Evolutionary conservation across 2,888 invertebrate species (phyloP).

Genomic region (Lepeophtheirus nordmannii): DNA sequence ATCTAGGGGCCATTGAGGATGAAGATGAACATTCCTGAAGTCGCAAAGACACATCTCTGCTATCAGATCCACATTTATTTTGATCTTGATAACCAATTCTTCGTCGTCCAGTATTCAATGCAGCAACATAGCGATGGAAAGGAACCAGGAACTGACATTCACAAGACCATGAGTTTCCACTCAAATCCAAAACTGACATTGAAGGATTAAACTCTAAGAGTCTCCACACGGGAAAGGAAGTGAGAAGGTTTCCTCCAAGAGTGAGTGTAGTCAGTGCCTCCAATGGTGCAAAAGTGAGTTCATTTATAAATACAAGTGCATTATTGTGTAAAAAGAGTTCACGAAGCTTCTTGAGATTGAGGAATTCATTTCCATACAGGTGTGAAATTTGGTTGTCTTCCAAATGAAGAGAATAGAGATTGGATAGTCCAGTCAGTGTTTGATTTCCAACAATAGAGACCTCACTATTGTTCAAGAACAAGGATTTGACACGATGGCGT

Average conservation of each 20-base stretch:
- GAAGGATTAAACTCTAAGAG: conserved; percentile 58
- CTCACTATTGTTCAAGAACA: conserved; percentile 74
- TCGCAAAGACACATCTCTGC: not conserved
- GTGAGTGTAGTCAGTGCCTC: conserved; percentile 66
- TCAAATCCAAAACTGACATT: conserved; percentile 65
- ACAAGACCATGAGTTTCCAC: conserved; percentile 77
- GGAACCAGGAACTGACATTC: conserved; percentile 62
- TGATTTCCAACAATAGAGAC: conserved; percentile 70
- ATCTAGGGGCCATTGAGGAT: conserved; percentile 4
- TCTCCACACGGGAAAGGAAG: conserved; percentile 70
- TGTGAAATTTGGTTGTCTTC: conserved; percentile 52
- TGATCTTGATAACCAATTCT: conserved; percentile 39
- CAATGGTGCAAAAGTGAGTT: conserved; percentile 63
- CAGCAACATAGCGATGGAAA: conserved; percentile 40
- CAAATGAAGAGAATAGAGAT: conserved; percentile 43
- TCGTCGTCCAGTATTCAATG: not conserved
- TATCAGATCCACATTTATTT: not conserved
- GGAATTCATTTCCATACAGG: conserved; percentile 64
- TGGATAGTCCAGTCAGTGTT: conserved; percentile 70
- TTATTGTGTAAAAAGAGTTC: conserved; percentile 77
- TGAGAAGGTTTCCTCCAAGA: conserved; percentile 65
- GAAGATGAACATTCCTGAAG: conserved; percentile 6
- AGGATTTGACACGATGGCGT: conserved; percentile 67
- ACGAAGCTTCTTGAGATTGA: conserved; percentile 54
- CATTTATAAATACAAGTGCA: conserved; percentile 61